phyloP scores from a whole-genome alignment of 2,797 vertebrate genomes.

The Harpagifer antarcticus region DNA sequence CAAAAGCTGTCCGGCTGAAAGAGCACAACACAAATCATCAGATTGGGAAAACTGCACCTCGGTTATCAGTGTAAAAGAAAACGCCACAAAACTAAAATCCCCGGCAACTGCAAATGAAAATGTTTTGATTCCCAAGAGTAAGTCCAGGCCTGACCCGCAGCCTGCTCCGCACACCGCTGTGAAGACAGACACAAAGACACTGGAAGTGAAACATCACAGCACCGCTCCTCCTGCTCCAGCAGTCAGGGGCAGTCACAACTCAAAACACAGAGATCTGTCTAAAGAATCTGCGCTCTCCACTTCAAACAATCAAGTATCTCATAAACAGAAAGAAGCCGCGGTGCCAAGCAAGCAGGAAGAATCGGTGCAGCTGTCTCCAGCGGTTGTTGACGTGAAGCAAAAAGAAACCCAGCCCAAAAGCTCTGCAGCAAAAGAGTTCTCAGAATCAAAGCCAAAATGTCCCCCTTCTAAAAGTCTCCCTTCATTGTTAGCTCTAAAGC shows the following conservation, averaged over 20 bases:
- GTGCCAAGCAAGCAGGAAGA: constrained; percentile 41
- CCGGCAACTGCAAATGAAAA: constrained; percentile 48
- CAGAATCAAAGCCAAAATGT: constrained; percentile 59
- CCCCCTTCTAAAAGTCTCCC: constrained; percentile 44
- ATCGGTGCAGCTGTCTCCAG: constrained; percentile 9
- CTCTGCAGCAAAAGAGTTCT: constrained; percentile 52
- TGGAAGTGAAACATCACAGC: constrained; percentile 50
- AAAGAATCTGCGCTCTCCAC: constrained; percentile 37
- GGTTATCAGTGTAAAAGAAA: constrained; percentile 44
- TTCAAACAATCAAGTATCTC: constrained; percentile 19
- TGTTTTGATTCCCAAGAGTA: constrained; percentile 57
- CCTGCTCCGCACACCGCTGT: constrained; percentile 29
- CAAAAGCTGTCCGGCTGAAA: constrained; percentile 54
- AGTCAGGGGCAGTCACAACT: constrained; percentile 40
- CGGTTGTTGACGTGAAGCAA: constrained; percentile 36
- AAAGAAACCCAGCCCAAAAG: constrained; percentile 52
- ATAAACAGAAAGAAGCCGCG: constrained; percentile 48
- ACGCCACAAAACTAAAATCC: constrained; percentile 50
- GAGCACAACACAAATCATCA: constrained; percentile 53
- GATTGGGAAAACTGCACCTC: constrained; percentile 40
- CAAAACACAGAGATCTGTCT: constrained; percentile 61
- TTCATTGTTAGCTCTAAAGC: constrained; percentile 2
- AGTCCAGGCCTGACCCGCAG: constrained; percentile 62
- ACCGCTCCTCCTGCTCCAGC: constrained; percentile 5
- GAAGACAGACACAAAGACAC: constrained; percentile 56